phyloP scores from a whole-genome alignment of 2,888 invertebrate species.

The Ectemnius continuus region DNA sequence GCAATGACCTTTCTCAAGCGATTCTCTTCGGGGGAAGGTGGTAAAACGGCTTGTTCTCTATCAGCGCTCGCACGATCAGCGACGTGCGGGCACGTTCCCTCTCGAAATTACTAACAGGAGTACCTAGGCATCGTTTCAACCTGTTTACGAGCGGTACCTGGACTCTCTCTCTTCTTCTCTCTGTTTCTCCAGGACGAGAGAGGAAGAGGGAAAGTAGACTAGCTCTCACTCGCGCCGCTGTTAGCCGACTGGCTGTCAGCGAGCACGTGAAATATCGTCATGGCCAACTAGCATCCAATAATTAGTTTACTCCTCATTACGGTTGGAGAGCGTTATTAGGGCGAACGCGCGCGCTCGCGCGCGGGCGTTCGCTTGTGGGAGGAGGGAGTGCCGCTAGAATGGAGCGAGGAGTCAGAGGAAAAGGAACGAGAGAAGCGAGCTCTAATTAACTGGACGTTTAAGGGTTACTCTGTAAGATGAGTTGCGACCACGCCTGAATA shows the following conservation, averaged over 20 bases:
- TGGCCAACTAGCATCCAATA: conserved; percentile 74
- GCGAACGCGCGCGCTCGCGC: conserved; percentile 32
- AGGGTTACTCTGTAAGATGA: conserved; percentile 67
- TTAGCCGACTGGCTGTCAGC: conserved; percentile 67
- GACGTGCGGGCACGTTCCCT: conserved; percentile 10
- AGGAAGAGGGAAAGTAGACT: too few species aligned
- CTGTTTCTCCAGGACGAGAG: conserved; percentile 54
- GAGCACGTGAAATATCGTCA: conserved; percentile 74
- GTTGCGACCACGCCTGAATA: conserved; percentile 67
- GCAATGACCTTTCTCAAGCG: too few species aligned
- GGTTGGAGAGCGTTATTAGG: conserved; percentile 73
- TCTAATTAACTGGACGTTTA: conserved; percentile 75
- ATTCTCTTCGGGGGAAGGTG: too few species aligned
- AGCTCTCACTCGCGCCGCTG: conserved; percentile 50
- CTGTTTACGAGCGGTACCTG: conserved; percentile 53
- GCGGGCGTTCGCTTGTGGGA: background rate
- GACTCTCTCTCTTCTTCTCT: conserved; percentile 21
- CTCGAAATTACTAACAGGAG: conserved; percentile 30
- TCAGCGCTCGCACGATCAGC: background rate
- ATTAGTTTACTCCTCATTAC: conserved; percentile 77
- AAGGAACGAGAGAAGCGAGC: conserved; percentile 51
- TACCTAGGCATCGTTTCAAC: conserved; percentile 35
- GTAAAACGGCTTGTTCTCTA: too few species aligned
- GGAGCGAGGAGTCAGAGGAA: background rate
- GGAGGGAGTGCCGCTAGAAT: background rate